Evolutionary conservation across 64 coral and sea anemone genomes (phyloP).

Genomic region (Actinia equina): DNA sequence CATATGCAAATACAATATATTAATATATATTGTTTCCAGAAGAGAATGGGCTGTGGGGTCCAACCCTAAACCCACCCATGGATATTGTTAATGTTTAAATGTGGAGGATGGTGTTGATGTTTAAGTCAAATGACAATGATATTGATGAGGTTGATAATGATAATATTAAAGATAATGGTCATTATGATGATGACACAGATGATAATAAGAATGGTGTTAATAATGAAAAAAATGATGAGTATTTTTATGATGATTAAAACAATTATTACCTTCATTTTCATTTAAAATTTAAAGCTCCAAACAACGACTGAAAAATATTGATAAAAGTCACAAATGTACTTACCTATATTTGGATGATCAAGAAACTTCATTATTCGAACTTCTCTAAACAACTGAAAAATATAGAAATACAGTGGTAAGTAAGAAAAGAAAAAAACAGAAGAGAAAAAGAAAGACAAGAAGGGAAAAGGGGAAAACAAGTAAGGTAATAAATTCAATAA

Average conservation of each 20-base stretch:
- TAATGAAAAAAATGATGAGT: not conserved
- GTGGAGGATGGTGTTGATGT: too few species aligned
- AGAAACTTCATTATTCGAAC: constrained; percentile 99
- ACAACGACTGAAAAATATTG: not conserved
- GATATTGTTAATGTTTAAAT: too few species aligned
- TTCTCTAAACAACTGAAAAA: constrained; percentile 96
- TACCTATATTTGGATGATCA: constrained; percentile 99
- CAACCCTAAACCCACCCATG: too few species aligned
- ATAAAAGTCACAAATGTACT: not conserved
- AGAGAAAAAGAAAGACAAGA: not conserved
- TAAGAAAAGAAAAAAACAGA: not conserved
- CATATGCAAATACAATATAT: too few species aligned
- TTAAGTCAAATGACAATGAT: too few species aligned
- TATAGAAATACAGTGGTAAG: constrained; percentile 15
- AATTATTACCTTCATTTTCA: not conserved
- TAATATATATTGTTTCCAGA: too few species aligned
- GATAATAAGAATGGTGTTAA: not conserved
- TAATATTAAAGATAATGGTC: not conserved
- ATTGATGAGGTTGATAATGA: not conserved
- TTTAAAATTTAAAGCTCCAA: not conserved
- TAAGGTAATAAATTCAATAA: too few species aligned
- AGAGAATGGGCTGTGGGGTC: too few species aligned
- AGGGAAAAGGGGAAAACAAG: not conserved
- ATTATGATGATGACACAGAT: too few species aligned
- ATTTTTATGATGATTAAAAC: not conserved